Base-by-base conservation (phyloP, 2,113 vertebrate species). In the Oreochromis spilurus region DNA sequence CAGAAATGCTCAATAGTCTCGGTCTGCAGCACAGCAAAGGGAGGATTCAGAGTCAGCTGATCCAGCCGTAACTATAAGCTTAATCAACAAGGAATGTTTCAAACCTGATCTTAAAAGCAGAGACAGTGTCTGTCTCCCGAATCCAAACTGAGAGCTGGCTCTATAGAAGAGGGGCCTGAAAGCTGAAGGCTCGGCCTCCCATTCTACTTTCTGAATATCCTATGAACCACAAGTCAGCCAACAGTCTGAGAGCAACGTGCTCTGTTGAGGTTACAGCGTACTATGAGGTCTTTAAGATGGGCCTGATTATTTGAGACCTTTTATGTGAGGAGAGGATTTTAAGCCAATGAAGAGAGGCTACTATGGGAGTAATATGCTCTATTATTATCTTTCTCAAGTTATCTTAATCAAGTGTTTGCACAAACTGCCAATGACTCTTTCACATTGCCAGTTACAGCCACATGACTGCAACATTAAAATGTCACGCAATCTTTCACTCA, bases 41-140 rank as follows among this genome's bases (percentile, higher is more conserved):
- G 24, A 72, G n/a, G 5, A 45, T 72, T 26, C 8, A 72, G 67
- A 45, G 38, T 40, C 67, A 72, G 38, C 24, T 50, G 48, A 48
- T 48, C 13, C 45, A 45, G 43, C 5, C 43, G 2, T 48, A 50
- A 17, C 2, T 17, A 16, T 48, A 17, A 48, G 45, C 45, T 16
- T 48, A 16, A 48, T 43, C 38, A 43, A 70, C 43, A 70, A 70
- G 3, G 13, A 43, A 10, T 5, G 38, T 43, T 70, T 70, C 9
- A 70, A 43, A 7, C 2, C 38, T 26, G 9, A 70, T 16, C 38
- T 43, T 70, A 43, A 70, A 43, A 65, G 34, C 34, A 65, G 60
- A 65, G 60, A 38, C 34, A 38, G 60, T 2, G 6, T 65, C 17
- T 65, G 34, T n/a, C 4, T 65, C 0, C 0, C 10, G 1, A 65